These are phyloP conservation scores for Tridacna crocea DNA, from an alignment of 2,888 invertebrate genomes.

Conservation along the genomic window DNA sequence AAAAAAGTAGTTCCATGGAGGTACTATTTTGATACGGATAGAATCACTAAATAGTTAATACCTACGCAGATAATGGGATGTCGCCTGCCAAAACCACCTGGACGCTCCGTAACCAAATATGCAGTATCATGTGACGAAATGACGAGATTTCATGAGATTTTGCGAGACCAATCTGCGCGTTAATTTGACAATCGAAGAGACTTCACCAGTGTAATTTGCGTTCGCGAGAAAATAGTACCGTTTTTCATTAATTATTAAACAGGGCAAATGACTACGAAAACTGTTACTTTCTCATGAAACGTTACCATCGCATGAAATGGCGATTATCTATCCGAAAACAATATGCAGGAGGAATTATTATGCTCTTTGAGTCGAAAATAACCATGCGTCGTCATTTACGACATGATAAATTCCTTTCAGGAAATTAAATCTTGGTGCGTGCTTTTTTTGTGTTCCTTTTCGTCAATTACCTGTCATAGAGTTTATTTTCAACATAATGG, in stretches of 20 bases:
- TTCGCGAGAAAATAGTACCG: slow-evolving; percentile 14
- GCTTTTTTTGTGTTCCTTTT: neutral
- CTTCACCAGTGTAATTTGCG: neutral
- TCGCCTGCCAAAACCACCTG: slow-evolving; percentile 27
- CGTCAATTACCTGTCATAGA: neutral
- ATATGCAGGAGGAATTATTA: neutral
- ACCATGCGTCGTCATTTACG: slow-evolving; percentile 3
- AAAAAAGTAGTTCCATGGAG: too few relatives aligned
- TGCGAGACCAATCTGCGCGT: slow-evolving; percentile 1
- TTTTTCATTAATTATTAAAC: slow-evolving; percentile 22
- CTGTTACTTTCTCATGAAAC: slow-evolving; percentile 20
- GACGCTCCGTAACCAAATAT: slow-evolving; percentile 12
- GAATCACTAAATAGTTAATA: neutral
- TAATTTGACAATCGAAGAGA: slow-evolving; percentile 6
- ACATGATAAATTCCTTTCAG: slow-evolving; percentile 5
- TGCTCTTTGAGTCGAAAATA: slow-evolving; percentile 3
- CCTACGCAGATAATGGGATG: neutral
- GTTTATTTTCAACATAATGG: neutral
- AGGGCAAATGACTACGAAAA: slow-evolving; percentile 11
- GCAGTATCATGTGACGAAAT: slow-evolving; percentile 22
- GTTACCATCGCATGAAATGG: slow-evolving; percentile 4
- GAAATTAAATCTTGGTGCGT: slow-evolving; percentile 1
- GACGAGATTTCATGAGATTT: slow-evolving; percentile 22
- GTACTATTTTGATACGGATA: too few relatives aligned
- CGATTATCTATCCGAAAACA: slow-evolving; percentile 12